Conservation (phyloP, 1,140 invertebrate genomes). For the Drosophila arawakana region DNA sequence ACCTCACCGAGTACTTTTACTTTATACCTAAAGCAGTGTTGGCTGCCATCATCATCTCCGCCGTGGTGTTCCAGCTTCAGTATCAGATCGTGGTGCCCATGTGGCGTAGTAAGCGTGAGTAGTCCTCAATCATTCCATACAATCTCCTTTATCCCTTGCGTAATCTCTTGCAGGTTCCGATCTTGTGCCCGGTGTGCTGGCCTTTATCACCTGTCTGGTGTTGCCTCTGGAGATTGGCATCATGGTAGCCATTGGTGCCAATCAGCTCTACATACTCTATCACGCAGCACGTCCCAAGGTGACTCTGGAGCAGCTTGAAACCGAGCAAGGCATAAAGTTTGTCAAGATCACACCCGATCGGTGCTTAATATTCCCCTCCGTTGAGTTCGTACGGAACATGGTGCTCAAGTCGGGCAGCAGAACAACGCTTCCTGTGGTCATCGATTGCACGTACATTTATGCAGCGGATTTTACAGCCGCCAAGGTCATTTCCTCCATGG, state of each 20-base stretch:
- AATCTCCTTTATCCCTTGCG: neutral
- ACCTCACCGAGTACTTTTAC: conserved; percentile 92
- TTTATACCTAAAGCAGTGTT: conserved; percentile 93
- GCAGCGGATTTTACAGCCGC: conserved; percentile 93
- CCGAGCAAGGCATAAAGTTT: conserved; percentile 88
- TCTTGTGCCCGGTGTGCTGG: conserved; percentile 92
- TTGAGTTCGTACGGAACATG: conserved; percentile 92
- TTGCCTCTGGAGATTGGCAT: conserved; percentile 95
- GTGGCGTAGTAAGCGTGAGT: conserved; percentile 91
- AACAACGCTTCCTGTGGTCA: conserved; percentile 90
- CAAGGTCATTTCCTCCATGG: conserved; percentile 89
- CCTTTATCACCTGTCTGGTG: conserved; percentile 93
- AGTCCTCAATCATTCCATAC: too few species aligned
- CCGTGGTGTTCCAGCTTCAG: conserved; percentile 94
- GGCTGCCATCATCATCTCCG: conserved; percentile 92
- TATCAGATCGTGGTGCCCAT: conserved; percentile 90
- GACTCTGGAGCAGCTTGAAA: conserved; percentile 89
- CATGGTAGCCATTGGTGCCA: conserved; percentile 93
- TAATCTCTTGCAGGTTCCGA: conserved; percentile 89
- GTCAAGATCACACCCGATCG: conserved; percentile 93
- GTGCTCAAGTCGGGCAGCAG: conserved; percentile 91
- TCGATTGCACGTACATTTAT: conserved; percentile 93
- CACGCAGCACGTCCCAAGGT: conserved; percentile 95
- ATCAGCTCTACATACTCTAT: conserved; percentile 94
- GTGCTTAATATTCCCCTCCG: conserved; percentile 94